Evolutionary conservation across 2,888 invertebrate species (phyloP).

Genomic region (Laspeyria flexula): DNA sequence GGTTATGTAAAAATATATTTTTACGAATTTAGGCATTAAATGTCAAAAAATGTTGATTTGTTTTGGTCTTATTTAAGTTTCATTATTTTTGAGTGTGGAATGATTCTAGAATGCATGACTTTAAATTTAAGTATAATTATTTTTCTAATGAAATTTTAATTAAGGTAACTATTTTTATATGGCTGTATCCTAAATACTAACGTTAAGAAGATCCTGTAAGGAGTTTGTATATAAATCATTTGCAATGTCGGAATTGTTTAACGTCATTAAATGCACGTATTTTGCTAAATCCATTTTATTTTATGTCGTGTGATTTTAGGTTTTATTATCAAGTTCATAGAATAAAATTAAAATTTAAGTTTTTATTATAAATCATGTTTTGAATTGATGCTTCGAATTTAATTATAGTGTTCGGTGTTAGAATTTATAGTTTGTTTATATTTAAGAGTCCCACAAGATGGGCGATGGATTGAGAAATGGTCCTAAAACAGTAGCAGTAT

Average conservation of each 20-base stretch:
- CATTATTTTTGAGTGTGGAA: slow-evolving; percentile 13
- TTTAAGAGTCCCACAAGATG: slow-evolving; percentile 1
- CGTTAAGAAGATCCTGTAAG: slow-evolving; percentile 28
- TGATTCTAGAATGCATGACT: slow-evolving; percentile 1
- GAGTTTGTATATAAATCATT: slow-evolving; percentile 36
- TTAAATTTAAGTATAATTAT: slow-evolving; percentile 22
- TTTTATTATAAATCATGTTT: not conserved
- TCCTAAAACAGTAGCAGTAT: not conserved
- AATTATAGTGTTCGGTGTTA: slow-evolving; percentile 5
- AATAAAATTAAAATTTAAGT: slow-evolving; percentile 1
- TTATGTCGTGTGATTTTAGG: slow-evolving; percentile 19
- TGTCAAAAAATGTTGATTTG: slow-evolving; percentile 17
- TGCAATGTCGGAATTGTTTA: slow-evolving; percentile 50
- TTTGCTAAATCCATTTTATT: slow-evolving; percentile 4
- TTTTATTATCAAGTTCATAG: slow-evolving; percentile 16
- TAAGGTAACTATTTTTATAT: slow-evolving; percentile 41
- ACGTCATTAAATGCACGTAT: slow-evolving; percentile 28
- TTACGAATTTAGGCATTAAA: slow-evolving; percentile 44
- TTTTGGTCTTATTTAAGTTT: slow-evolving; percentile 19
- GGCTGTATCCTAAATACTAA: slow-evolving; percentile 48
- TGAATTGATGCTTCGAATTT: slow-evolving; percentile 8
- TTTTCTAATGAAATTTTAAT: slow-evolving; percentile 31
- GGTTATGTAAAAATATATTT: slow-evolving; percentile 13
- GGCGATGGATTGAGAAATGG: slow-evolving; percentile 5
- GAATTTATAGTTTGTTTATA: slow-evolving; percentile 6